phyloP scores from a whole-genome alignment of 1,140 invertebrate genomes.

The Lordiphosa collinella region DNA sequence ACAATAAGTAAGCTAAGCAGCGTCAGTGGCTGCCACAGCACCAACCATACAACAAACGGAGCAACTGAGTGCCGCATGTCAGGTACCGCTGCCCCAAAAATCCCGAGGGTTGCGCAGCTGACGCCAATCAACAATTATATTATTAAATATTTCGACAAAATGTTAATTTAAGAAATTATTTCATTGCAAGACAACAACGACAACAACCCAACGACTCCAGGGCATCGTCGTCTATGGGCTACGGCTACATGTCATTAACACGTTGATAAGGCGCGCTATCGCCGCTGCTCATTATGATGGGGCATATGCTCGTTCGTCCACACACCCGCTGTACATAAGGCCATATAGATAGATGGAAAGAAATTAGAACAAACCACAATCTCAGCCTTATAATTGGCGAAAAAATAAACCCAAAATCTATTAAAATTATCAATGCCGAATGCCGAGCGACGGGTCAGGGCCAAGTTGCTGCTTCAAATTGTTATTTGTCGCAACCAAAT shows the following conservation, averaged over 20 bases:
- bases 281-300: conserved; percentile 55
- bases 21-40: conserved; percentile 1
- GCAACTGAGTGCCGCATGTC: not conserved
- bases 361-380: conserved; percentile 37
- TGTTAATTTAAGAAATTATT: conserved; percentile 74
- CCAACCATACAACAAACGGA: not conserved
- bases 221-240: conserved; percentile 30
- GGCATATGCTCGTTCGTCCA: not conserved
- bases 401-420: conserved; percentile 12
- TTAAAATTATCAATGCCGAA: conserved; percentile 6
- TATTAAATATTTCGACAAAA: conserved; percentile 18
- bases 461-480: not conserved
- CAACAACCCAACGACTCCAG: conserved; percentile 8
- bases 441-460: conserved; percentile 12
- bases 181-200: conserved; percentile 37
- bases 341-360: conserved; percentile 25
- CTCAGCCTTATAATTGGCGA: conserved; percentile 55
- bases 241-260: conserved; percentile 67
- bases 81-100: not conserved
- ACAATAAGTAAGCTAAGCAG: conserved; percentile 16
- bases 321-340: not conserved
- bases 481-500: conserved; percentile 29
- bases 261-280: conserved; percentile 56
- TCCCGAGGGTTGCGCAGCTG: conserved; percentile 6
- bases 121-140: conserved; percentile 6